phyloP scores from a whole-genome alignment of 2,888 invertebrate species.

The Zygaena filipendulae region DNA sequence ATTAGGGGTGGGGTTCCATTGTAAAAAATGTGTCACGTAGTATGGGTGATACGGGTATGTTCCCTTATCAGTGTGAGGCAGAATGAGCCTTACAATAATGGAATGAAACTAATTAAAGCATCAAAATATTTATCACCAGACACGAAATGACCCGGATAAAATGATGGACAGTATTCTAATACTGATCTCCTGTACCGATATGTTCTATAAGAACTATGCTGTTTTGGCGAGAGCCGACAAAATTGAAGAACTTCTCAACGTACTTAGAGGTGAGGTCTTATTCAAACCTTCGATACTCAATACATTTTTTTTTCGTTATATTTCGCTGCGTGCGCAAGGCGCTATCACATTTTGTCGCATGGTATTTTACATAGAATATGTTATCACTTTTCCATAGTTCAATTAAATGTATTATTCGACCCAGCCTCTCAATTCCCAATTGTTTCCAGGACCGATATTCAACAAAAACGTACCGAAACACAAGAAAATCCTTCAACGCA shows the following conservation, averaged over 20 bases:
- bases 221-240: constrained; percentile 23
- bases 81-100: too few relatives aligned
- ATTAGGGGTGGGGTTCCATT: too few relatives aligned
- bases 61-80: too few relatives aligned
- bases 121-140: too few relatives aligned
- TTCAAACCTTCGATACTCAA: too few relatives aligned
- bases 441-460: constrained; percentile 24
- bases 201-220: constrained; percentile 33
- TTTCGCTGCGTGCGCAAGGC: too few relatives aligned
- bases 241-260: constrained; percentile 28
- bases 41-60: too few relatives aligned
- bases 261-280: constrained; percentile 27
- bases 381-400: constrained; percentile 4
- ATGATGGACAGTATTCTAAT: constrained; percentile 37
- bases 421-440: not conserved
- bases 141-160: constrained; percentile 26
- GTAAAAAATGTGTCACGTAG: too few relatives aligned
- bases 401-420: constrained; percentile 1
- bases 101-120: too few relatives aligned
- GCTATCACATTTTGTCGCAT: constrained; percentile 8
- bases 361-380: not conserved
- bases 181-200: constrained; percentile 32
- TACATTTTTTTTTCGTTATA: too few relatives aligned
- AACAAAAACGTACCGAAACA: constrained; percentile 29
- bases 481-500: constrained; percentile 20